These are phyloP conservation scores for Amphipyra berbera DNA, from an alignment of 2,888 invertebrate species.

Conservation along the genomic window DNA sequence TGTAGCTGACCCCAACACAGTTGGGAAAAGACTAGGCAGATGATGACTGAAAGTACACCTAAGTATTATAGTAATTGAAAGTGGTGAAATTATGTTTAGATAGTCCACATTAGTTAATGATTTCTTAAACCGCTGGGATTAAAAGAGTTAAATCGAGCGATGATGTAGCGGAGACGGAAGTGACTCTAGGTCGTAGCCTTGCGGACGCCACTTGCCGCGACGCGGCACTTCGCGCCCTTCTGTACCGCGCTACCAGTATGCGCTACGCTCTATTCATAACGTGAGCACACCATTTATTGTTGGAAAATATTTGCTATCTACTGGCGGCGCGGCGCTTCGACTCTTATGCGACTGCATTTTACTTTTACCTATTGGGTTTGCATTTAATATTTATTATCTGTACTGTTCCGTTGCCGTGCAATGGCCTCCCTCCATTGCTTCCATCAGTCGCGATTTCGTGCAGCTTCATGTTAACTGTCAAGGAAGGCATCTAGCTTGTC, in stretches of 20 bases:
- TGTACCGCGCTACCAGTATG: conserved; percentile 34
- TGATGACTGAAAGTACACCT: background rate
- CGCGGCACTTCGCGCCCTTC: conserved; percentile 46
- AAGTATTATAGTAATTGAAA: background rate
- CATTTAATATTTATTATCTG: conserved; percentile 1
- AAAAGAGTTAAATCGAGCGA: conserved; percentile 56
- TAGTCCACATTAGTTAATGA: conserved; percentile 12
- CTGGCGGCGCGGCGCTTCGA: background rate
- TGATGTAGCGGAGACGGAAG: conserved; percentile 74
- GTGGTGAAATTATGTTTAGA: conserved; percentile 5
- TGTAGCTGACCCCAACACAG: no score
- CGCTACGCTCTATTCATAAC: conserved; percentile 24
- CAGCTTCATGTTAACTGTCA: no score
- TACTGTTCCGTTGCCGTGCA: no score
- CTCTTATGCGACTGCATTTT: conserved; percentile 2
- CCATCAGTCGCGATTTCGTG: no score
- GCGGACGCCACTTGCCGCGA: conserved; percentile 64
- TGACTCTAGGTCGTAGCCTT: conserved; percentile 83
- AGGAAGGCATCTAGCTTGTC: no score
- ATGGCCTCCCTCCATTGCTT: no score
- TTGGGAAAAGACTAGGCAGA: no score
- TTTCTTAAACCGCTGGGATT: conserved; percentile 22
- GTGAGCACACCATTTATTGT: conserved; percentile 27
- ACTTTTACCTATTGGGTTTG: conserved; percentile 1
- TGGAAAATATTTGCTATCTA: conserved; percentile 16